These are phyloP conservation scores for Sternarchorhynchus goeldii DNA, from an alignment of 2,797 vertebrate species.

Conservation along the genomic window DNA sequence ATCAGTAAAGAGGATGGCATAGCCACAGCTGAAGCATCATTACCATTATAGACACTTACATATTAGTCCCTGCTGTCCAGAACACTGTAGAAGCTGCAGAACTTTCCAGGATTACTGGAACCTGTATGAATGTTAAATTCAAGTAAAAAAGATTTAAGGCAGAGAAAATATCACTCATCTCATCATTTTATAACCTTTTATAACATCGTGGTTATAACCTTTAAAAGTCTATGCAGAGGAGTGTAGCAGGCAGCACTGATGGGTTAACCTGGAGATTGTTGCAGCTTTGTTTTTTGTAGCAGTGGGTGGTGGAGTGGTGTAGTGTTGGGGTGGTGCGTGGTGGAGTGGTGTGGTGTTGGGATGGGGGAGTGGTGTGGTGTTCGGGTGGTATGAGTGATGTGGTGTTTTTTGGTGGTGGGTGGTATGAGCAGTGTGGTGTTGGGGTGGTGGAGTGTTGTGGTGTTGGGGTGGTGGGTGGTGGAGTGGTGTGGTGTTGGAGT, in stretches of 20 bases:
- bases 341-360: no score
- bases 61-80: neutral
- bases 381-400: neutral
- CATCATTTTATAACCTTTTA: conserved; percentile 26
- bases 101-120: neutral
- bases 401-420: neutral
- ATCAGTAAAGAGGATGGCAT: neutral
- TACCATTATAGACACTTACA: neutral
- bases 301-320: neutral
- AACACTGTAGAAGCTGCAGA: neutral
- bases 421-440: neutral
- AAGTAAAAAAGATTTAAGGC: neutral
- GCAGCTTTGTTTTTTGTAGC: conserved; percentile 19
- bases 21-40: neutral
- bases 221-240: conserved; percentile 34
- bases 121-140: neutral
- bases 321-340: no score
- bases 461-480: no score
- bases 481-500: neutral
- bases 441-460: neutral
- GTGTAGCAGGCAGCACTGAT: conserved; percentile 19
- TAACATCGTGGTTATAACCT: conserved; percentile 36
- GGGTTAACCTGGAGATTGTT: conserved; percentile 23
- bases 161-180: neutral
- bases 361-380: neutral